Percentiles rank a stretch among this genome's conserved stretches.
Conservation (phyloP, 2,888 invertebrate species). For the Dryomyza anilis region DNA sequence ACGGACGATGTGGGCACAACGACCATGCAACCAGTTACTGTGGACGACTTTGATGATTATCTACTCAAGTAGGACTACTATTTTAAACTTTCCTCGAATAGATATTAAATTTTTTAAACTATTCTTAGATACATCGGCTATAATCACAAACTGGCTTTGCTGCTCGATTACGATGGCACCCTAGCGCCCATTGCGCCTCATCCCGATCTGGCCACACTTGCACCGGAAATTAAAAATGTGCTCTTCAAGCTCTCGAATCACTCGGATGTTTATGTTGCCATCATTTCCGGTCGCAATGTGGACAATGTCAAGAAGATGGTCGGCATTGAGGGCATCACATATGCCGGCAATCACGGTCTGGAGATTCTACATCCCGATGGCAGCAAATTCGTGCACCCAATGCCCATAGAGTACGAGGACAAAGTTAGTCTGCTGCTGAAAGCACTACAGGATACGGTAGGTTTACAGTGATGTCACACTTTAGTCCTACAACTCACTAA, state of each 20-base stretch:
- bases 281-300: slow-evolving; percentile 85
- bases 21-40: slow-evolving; percentile 86
- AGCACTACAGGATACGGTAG: slow-evolving; percentile 78
- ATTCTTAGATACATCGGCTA: slow-evolving; percentile 78
- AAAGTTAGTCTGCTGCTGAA: slow-evolving; percentile 79
- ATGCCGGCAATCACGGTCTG: slow-evolving; percentile 87
- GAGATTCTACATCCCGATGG: slow-evolving; percentile 90
- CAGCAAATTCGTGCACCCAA: slow-evolving; percentile 87
- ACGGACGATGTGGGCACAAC: slow-evolving; percentile 84
- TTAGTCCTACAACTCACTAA: no score
- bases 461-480: no score
- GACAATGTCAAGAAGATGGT: slow-evolving; percentile 90
- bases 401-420: slow-evolving; percentile 83
- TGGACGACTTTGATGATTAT: slow-evolving; percentile 90
- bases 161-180: slow-evolving; percentile 88
- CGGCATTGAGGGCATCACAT: slow-evolving; percentile 87
- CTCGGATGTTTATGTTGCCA: slow-evolving; percentile 85
- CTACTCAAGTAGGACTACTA: slow-evolving; percentile 72
- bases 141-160: slow-evolving; percentile 80
- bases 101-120: neutral
- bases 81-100: neutral
- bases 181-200: slow-evolving; percentile 87
- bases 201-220: slow-evolving; percentile 85
- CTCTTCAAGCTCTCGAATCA: slow-evolving; percentile 81
- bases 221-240: slow-evolving; percentile 82